These are phyloP conservation scores for Karalla daura DNA, from an alignment of 2,797 vertebrate species.

Conservation along the genomic window DNA sequence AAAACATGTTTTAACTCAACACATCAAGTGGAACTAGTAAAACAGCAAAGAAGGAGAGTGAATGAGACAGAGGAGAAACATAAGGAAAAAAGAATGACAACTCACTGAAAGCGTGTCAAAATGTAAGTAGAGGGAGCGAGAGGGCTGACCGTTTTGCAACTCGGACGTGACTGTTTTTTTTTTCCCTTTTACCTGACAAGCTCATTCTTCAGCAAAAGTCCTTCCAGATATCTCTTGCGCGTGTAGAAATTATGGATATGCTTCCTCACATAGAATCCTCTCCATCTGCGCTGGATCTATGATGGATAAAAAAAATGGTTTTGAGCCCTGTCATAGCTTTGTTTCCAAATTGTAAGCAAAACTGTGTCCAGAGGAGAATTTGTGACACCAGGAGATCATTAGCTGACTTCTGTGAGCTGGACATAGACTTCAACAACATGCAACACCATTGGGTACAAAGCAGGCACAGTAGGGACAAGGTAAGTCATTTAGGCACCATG, in stretches of 20 bases:
- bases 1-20: constrained; percentile 16
- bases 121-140: too few relatives aligned
- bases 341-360: too few relatives aligned
- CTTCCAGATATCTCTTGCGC: constrained; percentile 88
- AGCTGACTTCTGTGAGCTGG: too few relatives aligned
- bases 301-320: constrained; percentile 38
- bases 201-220: constrained; percentile 85
- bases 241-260: constrained; percentile 91
- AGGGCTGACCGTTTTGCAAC: too few relatives aligned
- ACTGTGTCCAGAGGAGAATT: too few relatives aligned
- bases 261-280: constrained; percentile 90
- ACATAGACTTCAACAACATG: too few relatives aligned
- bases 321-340: constrained; percentile 3
- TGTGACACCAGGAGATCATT: too few relatives aligned
- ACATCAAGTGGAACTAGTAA: neutral
- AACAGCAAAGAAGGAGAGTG: neutral
- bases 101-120: too few relatives aligned
- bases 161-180: neutral
- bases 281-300: constrained; percentile 93
- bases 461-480: too few relatives aligned
- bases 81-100: neutral
- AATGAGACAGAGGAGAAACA: neutral
- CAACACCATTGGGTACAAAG: too few relatives aligned
- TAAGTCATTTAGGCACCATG: too few relatives aligned
- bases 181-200: constrained; percentile 87